Evolutionary conservation across 2,888 invertebrate species (phyloP), one percentile per base, ranked within the genome.

Genomic region (Neoaliturus tenellus): DNA sequence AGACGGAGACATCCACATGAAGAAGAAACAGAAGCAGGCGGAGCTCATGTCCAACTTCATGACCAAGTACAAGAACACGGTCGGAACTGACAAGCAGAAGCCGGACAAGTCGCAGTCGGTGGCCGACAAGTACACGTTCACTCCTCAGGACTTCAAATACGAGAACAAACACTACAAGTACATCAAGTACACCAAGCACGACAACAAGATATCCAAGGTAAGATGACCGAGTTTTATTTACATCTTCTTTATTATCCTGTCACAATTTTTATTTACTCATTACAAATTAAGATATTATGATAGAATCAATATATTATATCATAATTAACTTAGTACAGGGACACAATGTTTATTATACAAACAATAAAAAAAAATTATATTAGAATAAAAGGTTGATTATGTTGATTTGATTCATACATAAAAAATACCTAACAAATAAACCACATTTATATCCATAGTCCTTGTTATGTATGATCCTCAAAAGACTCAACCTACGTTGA

Each of bases 81-180:
- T 93, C 88, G 93, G 92, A 41, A 20, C 55, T 87, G 84, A 86
- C 41, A 81, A 85, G 58, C 80, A 75, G 35, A 90, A 89, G 86
- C 88, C 89, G 41, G 78, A 78, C 2, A 78, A 78, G 55, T 83
- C 85, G 28, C 87, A 90, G 88, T 92, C 80, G 51, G 84, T 85
- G 23, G 85, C 85, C n/a, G 88, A 89, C 85, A 89, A 89, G 88
- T 94, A 94, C 90, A 94, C 94, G 71, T 93, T 95, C 89, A 95
- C 94, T 25, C 95, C 95, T 1, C 94, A 95, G 89, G 95, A 95
- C 90, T 94, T 95, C 90, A 95, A 95, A 90, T 95, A 95, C 88
- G 95, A 95, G 89, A 95, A 95, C 91, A 95, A 95, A 90, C 95
- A 95, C 90, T 95, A 95, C 90, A 95, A 95, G 89, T 95, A 95